These are phyloP conservation scores for Chouioia cunea DNA, from an alignment of 2,888 invertebrate genomes.

Conservation along the genomic window DNA sequence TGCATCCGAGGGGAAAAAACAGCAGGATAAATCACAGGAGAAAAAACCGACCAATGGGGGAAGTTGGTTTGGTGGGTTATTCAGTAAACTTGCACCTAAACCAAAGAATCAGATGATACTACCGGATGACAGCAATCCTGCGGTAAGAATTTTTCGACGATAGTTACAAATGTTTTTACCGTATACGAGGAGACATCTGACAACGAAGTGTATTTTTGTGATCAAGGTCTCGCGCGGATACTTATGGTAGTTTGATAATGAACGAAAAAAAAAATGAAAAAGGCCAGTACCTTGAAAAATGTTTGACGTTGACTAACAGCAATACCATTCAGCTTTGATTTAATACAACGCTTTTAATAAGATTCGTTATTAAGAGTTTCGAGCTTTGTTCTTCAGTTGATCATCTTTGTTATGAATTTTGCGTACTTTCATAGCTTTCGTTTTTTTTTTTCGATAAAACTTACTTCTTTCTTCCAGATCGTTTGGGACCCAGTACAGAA, in stretches of 20 bases:
- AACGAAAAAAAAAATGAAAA: constrained; percentile 51
- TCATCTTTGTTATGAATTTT: background rate
- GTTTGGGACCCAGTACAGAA: constrained; percentile 92
- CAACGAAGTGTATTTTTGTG: constrained; percentile 47
- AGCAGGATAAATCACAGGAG: constrained; percentile 58
- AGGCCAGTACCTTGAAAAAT: constrained; percentile 58
- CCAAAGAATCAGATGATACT: constrained; percentile 96
- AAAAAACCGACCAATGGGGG: constrained; percentile 70
- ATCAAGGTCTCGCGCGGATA: constrained; percentile 62
- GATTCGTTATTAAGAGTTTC: background rate
- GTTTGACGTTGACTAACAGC: constrained; percentile 30
- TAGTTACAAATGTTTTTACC: too few species aligned
- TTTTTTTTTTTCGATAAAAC: constrained; percentile 9
- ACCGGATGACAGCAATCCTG: constrained; percentile 93
- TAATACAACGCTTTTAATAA: constrained; percentile 14
- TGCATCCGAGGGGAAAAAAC: constrained; percentile 50
- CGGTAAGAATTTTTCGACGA: constrained; percentile 72
- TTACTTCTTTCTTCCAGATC: constrained; percentile 73
- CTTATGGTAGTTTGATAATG: constrained; percentile 60
- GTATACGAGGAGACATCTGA: background rate
- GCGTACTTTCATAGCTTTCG: background rate
- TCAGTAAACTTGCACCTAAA: constrained; percentile 84
- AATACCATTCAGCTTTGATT: constrained; percentile 18
- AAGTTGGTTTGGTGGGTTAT: constrained; percentile 87
- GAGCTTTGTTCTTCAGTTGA: background rate